Percentiles rank a stretch among this genome's conserved stretches.
Evolutionary conservation across 1,140 invertebrate species (phyloP).

Genomic region (Drosophila lacertosa): DNA sequence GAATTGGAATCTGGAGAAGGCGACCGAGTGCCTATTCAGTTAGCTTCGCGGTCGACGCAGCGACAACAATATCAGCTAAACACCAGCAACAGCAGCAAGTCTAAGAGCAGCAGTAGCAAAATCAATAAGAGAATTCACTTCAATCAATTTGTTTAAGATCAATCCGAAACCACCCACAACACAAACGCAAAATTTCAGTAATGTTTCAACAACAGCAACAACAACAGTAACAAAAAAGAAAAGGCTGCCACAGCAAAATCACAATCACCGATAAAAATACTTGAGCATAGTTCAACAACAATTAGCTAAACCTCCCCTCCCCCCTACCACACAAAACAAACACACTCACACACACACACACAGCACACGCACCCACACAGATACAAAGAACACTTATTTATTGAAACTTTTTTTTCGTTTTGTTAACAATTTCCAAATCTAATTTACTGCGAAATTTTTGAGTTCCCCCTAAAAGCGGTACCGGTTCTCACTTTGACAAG

Average conservation of each 20-base stretch:
- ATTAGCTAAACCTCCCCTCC: neutral
- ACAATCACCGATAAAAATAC: neutral
- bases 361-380: neutral
- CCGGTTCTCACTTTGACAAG: slow-evolving; percentile 10
- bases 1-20: slow-evolving; percentile 95
- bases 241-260: neutral
- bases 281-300: neutral
- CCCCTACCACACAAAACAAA: neutral
- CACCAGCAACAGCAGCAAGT: neutral
- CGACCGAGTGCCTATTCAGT: slow-evolving; percentile 95
- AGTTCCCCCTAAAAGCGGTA: neutral
- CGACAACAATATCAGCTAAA: slow-evolving; percentile 6
- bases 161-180: slow-evolving; percentile 9
- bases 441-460: slow-evolving; percentile 23
- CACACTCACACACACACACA: neutral
- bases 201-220: too few species aligned
- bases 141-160: slow-evolving; percentile 13
- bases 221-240: too few species aligned
- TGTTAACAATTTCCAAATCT: slow-evolving; percentile 19
- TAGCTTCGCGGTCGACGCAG: slow-evolving; percentile 85
- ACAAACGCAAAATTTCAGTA: slow-evolving; percentile 29
- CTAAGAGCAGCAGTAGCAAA: slow-evolving; percentile 12
- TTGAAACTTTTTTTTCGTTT: slow-evolving; percentile 16
- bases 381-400: slow-evolving; percentile 5
- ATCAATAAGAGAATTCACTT: slow-evolving; percentile 13